Evolutionary conservation across 1,140 invertebrate species (phyloP), one percentile per base, ranked within the genome.

Genomic region (Brachionus paranguensis): DNA sequence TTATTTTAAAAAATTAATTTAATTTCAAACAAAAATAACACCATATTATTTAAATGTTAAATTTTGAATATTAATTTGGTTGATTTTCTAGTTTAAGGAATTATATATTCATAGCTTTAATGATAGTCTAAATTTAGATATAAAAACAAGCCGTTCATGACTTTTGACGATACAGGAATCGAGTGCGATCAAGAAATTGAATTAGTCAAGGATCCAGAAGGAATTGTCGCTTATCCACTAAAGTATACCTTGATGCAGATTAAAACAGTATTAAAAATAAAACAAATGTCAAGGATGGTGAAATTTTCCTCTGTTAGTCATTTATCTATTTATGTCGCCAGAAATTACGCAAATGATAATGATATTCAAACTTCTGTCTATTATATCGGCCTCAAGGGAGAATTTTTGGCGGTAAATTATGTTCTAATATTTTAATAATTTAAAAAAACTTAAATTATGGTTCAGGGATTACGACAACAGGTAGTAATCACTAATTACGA

Each of bases 351-450:
- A 47, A 92, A 91, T 33, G 95, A 96, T 55, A 24, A 68, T 43
- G 83, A 84, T 78, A 43, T 47, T 12, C 92, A 90, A 78, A 95
- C 95, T 1, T 92, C 92, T 87, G 93, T 98, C 83, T 95, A 95
- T 87, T 98, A 98, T 87, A 97, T 98, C 88, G 96, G 96, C 12
- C 90, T 98, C n/a, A 93, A 93, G 88, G 96, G 96, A 7, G 95
- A 98, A 90, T 97, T 94, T 90, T 92, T 91, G n/a, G 92, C 93
- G 86, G 93, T 90, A 86, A 86, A 84, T 70, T 1, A 84, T 17
- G 64, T 43, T 84, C 20, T 33, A 7, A 50, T 70, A 11, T 78
- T 81, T 72, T 5, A 33, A 64, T 70, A 24, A 43, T 11, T 5
- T 14, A 14, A 53, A 27, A n/a, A 12, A 14, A 14, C 33, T 14